Percentiles rank a stretch among this genome's conserved stretches.
Conservation (phyloP, 2,888 invertebrate genomes). For the Netelia melanura region DNA sequence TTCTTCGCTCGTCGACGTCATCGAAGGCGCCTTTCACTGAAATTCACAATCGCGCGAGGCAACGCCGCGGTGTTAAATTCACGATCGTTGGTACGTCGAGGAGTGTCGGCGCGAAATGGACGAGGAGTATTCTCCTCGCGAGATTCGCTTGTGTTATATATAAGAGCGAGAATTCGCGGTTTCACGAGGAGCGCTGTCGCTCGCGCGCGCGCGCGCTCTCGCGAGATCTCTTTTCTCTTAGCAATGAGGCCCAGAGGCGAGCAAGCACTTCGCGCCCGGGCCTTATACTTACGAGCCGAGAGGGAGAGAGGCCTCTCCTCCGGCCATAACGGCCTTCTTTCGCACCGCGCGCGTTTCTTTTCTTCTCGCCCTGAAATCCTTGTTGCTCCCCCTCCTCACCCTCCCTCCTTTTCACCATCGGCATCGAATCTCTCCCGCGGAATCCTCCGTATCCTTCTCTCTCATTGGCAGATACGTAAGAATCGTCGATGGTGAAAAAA, state of each 20-base stretch:
- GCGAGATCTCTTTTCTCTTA: not conserved
- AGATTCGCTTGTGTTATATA: not conserved
- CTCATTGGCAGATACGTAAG: not conserved
- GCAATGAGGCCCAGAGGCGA: constrained; percentile 1
- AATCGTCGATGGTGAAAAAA: constrained; percentile 34
- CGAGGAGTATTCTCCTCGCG: not conserved
- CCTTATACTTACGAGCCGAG: not conserved
- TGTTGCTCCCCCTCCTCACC: constrained; percentile 44
- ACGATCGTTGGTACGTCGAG: too few relatives aligned
- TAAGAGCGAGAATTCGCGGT: constrained; percentile 16
- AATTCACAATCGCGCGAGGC: not conserved
- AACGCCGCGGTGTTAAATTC: not conserved
- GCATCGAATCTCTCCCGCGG: constrained; percentile 50
- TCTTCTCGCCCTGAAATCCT: constrained; percentile 53
- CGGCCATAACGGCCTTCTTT: constrained; percentile 64
- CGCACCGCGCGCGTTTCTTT: constrained; percentile 48
- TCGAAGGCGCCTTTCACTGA: not conserved
- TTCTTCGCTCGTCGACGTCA: constrained; percentile 4
- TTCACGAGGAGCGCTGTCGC: not conserved
- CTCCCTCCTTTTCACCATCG: constrained; percentile 53
- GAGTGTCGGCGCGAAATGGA: not conserved
- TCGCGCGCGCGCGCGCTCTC: not conserved
- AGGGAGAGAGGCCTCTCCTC: constrained; percentile 29
- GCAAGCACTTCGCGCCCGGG: constrained; percentile 27
- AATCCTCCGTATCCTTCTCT: not conserved